Base-by-base conservation (phyloP, 2,113 vertebrate genomes). In the Elephas maximus region DNA sequence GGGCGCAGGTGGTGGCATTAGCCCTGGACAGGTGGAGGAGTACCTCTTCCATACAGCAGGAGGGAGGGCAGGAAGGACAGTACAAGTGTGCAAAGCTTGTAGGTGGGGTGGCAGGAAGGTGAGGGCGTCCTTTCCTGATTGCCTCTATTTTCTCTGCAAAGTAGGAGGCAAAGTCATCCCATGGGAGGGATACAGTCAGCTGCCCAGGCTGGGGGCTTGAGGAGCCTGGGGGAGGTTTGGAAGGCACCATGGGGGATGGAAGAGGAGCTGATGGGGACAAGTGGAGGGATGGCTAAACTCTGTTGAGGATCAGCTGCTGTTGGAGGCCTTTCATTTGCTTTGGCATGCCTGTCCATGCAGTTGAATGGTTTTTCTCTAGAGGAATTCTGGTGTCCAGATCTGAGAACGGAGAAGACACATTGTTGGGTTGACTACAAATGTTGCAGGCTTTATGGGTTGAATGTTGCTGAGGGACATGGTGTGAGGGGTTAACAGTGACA, bases 131-230 rank as follows among this genome's bases (percentile, higher is more conserved):
- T 69, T 96, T 97, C 95, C 97, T 94, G 93, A 65, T 18, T 0
- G 21, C 44, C 90, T 91, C 97, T 98, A 96, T 97, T 97, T 98
- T 98, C 90, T 98, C 90, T 74, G 79, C 76, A 5, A 57, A 62
- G 93, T 88, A 87, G 97, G 96, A 97, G 97, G 96, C 0, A 0
- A 84, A 84, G 51, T 88, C 89, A 91, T 81, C 45, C 73, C n/a
- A 0, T 60, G 89, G 71, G 73, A 80, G 21, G 0, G 45, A 44
- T 45, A 48, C 0, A 4, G 57, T 73, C 78, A 73, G 79, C n/a
- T 73, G 95, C 44, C 30, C 89, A 41, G 69, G 62, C 94, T 63
- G 57, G 86, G 67, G 51, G 30, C 23, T 53, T 0, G 0, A 9
- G 28, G n/a, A 82, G 12, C 8, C 24, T 3, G 14, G 14, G 20